Evolutionary conservation across 2,113 vertebrate species (phyloP).

Genomic region (Emberiza fucata): DNA sequence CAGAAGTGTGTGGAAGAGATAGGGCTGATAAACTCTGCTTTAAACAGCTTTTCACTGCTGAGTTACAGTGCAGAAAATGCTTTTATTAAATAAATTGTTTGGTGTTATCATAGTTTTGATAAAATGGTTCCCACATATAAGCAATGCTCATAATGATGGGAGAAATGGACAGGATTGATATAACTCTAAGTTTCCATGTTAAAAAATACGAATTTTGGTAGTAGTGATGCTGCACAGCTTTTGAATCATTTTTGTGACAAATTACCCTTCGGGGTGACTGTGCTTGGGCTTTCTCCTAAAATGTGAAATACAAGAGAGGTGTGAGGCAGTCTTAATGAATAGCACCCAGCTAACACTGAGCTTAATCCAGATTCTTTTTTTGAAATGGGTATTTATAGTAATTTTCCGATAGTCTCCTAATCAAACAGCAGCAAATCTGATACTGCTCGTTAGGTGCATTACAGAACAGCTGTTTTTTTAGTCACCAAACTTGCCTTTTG

Average conservation of each 20-base stretch:
- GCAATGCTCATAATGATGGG: not conserved
- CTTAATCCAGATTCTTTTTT: not conserved
- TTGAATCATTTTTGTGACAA: not conserved
- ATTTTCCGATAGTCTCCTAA: not conserved
- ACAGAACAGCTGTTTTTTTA: not conserved
- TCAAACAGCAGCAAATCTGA: not conserved
- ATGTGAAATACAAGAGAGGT: not conserved
- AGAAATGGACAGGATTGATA: not conserved
- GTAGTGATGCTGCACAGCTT: not conserved
- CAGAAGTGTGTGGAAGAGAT: not conserved
- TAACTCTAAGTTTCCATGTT: not conserved
- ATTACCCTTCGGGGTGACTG: not conserved
- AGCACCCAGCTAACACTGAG: not conserved
- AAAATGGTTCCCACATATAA: not conserved
- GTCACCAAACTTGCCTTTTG: not conserved
- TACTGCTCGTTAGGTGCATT: not conserved
- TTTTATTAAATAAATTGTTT: not conserved
- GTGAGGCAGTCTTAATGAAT: not conserved
- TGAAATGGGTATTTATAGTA: not conserved
- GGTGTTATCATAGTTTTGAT: not conserved
- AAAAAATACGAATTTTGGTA: not conserved
- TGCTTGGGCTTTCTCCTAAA: not conserved
- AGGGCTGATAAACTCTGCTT: not conserved
- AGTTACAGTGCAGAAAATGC: not conserved
- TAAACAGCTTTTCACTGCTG: not conserved